Evolutionary conservation across 2,113 vertebrate genomes (phyloP), one percentile per base, ranked within the genome.

Genomic region (Aldabrachelys gigantea): DNA sequence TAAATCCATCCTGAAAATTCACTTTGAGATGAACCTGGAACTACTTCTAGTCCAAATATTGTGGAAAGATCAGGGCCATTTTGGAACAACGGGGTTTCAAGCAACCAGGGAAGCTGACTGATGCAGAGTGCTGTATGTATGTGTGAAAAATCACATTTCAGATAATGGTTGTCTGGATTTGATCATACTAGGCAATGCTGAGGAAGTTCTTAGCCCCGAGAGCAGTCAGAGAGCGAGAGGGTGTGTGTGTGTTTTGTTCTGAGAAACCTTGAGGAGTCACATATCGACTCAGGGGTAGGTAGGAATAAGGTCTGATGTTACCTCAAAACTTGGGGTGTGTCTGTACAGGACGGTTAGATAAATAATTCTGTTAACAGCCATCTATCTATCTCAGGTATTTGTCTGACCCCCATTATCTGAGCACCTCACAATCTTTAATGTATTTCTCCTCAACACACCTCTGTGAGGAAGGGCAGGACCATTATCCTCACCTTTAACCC

Each of bases 211-310:
- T 53, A 69, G n/a, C 57, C 17, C 49, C 31, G 41, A 82, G 17
- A 87, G 19, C 54, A 53, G 11, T 10, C n/a, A 24, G 5, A 35
- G 49, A 88, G 54, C 10, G 10, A 44, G 88, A 56, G 41, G n/a
- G 41, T 16, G 4, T 50, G 50, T 50, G 5, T 0, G 2, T 83
- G 88, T 80, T 78, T 92, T 84, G 56, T 21, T 94, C 86, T 89
- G 13, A 87, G 11, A 0, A 0, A 17, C 17, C 53, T 24, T 21
- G 25, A 25, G 25, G 12, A 0, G 1, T 59, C 27, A n/a, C 44
- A 19, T 1, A 0, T 69, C 47, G 9, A 35, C 52, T 5, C 56
- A 44, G 38, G 7, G 24, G 3, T 65, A 16, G 12, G 38, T 82
- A 82, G 53, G 53, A 91, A 47, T 47, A 2, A 35, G 0, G 0